These are phyloP conservation scores for Gnathonemus longibarbis DNA, from an alignment of 2,113 vertebrate species.

Conservation along the genomic window DNA sequence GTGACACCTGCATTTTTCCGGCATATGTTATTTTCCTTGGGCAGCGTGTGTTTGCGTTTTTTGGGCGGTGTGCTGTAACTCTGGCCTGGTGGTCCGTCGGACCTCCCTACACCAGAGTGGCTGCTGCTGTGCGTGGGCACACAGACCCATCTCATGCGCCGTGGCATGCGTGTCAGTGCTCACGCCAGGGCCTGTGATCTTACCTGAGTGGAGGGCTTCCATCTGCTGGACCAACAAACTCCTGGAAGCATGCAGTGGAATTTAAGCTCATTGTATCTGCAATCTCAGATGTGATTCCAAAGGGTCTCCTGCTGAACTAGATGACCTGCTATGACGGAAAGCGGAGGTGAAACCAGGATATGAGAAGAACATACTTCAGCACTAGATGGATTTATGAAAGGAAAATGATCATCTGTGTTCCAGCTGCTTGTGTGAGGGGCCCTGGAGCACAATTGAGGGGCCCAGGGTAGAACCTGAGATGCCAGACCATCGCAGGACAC, in stretches of 20 bases:
- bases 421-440: not conserved
- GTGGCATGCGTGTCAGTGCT: not conserved
- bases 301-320: not conserved
- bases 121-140: not conserved
- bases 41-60: not conserved
- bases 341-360: not conserved
- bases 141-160: not conserved
- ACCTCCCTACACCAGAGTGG: not conserved
- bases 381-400: not conserved
- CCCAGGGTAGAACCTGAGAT: not conserved
- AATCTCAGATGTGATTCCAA: not conserved
- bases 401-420: not conserved
- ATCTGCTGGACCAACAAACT: not conserved
- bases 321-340: not conserved
- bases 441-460: not conserved
- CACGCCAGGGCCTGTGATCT: constrained; percentile 1
- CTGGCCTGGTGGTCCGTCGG: not conserved
- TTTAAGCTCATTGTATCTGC: not conserved
- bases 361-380: not conserved
- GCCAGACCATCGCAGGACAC: not conserved
- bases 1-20: not conserved
- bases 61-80: not conserved
- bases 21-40: constrained; percentile 6
- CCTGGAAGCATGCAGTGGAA: not conserved
- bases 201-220: not conserved